phyloP scores from a whole-genome alignment of 2,797 vertebrate genomes.

The Moxostoma hubbsi region DNA sequence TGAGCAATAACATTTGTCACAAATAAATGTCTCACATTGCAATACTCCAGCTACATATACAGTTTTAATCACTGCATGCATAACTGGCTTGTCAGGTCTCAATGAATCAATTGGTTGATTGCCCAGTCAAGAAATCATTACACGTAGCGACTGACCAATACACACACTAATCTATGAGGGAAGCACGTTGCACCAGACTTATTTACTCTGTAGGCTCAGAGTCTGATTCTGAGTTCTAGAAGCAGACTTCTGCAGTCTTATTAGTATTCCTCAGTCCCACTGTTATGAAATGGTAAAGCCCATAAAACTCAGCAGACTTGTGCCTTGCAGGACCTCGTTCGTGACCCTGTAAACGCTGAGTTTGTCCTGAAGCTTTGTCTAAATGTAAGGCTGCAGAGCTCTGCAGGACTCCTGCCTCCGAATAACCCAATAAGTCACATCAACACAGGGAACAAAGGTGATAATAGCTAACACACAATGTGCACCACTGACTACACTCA shows the following conservation, averaged over 20 bases:
- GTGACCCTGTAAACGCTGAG: slow-evolving; percentile 30
- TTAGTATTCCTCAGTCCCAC: slow-evolving; percentile 42
- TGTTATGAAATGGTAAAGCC: slow-evolving; percentile 39
- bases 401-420: slow-evolving; percentile 23
- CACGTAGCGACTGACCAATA: not conserved
- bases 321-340: slow-evolving; percentile 30
- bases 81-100: not conserved
- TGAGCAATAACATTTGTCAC: too few relatives aligned
- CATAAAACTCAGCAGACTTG: slow-evolving; percentile 14
- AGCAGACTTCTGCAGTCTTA: slow-evolving; percentile 9
- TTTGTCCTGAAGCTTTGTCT: slow-evolving; percentile 29
- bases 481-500: not conserved
- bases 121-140: not conserved
- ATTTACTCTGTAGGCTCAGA: not conserved
- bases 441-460: slow-evolving; percentile 22
- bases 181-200: not conserved
- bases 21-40: too few relatives aligned
- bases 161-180: not conserved
- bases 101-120: not conserved
- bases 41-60: too few relatives aligned
- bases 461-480: slow-evolving; percentile 12
- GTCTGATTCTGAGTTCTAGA: not conserved
- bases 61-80: not conserved
- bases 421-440: slow-evolving; percentile 35
- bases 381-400: slow-evolving; percentile 10